Percentiles rank a stretch among this genome's conserved stretches.
Conservation (phyloP, 2,797 vertebrate genomes). For the Podarcis lilfordi region DNA sequence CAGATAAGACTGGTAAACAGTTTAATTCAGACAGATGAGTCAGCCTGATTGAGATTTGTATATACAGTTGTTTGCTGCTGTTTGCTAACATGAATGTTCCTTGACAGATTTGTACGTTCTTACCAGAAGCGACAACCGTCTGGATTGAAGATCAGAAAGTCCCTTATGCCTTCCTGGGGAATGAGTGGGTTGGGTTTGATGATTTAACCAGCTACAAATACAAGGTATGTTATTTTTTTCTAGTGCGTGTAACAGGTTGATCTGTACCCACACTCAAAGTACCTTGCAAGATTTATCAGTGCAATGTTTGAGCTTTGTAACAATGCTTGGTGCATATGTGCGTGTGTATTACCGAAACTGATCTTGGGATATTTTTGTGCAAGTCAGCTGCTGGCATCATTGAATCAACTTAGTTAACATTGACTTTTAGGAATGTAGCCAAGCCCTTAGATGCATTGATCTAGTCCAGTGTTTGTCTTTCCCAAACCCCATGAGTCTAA, state of each 20-base stretch:
- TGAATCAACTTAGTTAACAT: not conserved
- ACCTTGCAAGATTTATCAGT: not conserved
- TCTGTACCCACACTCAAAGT: not conserved
- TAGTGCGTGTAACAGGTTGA: not conserved
- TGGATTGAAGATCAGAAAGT: slow-evolving; percentile 75
- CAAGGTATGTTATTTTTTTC: slow-evolving; percentile 76
- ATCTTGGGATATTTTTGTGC: not conserved
- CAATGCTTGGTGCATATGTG: too few relatives aligned
- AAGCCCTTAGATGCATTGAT: not conserved
- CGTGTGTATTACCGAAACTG: too few relatives aligned
- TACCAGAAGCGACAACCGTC: not conserved
- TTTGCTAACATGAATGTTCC: not conserved
- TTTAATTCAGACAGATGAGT: not conserved
- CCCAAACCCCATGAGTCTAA: not conserved
- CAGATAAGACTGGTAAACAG: not conserved
- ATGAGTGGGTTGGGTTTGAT: slow-evolving; percentile 89
- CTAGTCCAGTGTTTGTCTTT: too few relatives aligned
- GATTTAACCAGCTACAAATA: slow-evolving; percentile 79
- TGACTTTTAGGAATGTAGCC: not conserved
- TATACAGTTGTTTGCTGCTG: not conserved
- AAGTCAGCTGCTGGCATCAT: not conserved
- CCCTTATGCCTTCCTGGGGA: slow-evolving; percentile 82
- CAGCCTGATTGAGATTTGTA: not conserved
- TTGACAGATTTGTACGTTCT: slow-evolving; percentile 1
- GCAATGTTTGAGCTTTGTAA: not conserved